phyloP scores from a whole-genome alignment of 2,113 vertebrate species.

The Australoheros scitulus region DNA sequence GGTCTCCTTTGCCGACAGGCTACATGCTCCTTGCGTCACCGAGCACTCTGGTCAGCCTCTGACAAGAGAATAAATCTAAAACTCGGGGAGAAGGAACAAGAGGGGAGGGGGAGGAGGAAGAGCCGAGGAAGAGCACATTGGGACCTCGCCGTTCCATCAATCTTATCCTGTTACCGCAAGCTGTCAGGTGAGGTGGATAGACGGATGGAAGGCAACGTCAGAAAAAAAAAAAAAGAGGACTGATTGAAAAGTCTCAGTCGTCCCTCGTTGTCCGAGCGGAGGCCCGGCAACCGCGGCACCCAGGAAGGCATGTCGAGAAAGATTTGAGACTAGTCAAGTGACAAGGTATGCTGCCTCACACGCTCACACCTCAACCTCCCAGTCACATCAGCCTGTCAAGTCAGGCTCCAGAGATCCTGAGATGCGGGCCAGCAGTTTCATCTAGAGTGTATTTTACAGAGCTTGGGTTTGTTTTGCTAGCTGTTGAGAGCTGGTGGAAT shows the following conservation, averaged over 20 bases:
- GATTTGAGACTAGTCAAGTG: slow-evolving; percentile 58
- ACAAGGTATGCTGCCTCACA: slow-evolving; percentile 31
- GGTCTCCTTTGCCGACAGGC: slow-evolving; percentile 54
- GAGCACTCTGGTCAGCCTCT: slow-evolving; percentile 61
- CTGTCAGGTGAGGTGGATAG: slow-evolving; percentile 52
- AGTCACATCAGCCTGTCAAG: slow-evolving; percentile 60
- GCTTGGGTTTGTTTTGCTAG: slow-evolving; percentile 54
- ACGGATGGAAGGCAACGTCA: slow-evolving; percentile 36
- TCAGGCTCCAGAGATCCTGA: slow-evolving; percentile 54
- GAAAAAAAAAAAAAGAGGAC: slow-evolving; percentile 23
- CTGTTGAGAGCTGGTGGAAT: slow-evolving; percentile 46
- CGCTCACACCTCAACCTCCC: slow-evolving; percentile 35
- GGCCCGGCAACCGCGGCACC: slow-evolving; percentile 25
- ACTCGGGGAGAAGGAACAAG: not conserved
- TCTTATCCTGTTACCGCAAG: slow-evolving; percentile 54
- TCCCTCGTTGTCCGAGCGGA: slow-evolving; percentile 34
- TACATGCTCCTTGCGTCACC: slow-evolving; percentile 53
- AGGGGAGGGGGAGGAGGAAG: slow-evolving; percentile 30
- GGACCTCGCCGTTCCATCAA: slow-evolving; percentile 57
- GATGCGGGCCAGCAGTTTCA: slow-evolving; percentile 60
- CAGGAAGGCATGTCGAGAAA: slow-evolving; percentile 59
- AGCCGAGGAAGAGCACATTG: slow-evolving; percentile 48
- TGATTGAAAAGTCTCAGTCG: slow-evolving; percentile 58
- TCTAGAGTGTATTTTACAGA: slow-evolving; percentile 64
- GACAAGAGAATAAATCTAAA: slow-evolving; percentile 76